These are phyloP conservation scores for Myotis yumanensis DNA, from an alignment of 2,113 vertebrate species.

Conservation along the genomic window DNA sequence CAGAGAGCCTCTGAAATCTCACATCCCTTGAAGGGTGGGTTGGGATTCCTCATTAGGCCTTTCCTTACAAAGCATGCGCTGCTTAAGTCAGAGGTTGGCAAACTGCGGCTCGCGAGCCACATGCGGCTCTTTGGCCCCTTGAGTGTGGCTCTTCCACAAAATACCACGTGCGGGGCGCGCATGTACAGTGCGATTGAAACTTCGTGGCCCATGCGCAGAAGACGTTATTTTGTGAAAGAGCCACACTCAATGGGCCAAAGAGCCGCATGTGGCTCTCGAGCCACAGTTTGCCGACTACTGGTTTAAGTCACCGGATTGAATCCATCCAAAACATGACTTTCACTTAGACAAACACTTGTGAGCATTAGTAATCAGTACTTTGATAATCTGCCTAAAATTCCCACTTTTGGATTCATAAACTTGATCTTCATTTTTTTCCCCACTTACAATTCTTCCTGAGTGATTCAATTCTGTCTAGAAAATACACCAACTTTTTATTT, in stretches of 20 bases:
- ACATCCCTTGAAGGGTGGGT: neutral
- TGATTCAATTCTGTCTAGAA: constrained; percentile 14
- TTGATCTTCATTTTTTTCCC: neutral
- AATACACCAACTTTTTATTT: constrained; percentile 10
- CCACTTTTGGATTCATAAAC: neutral
- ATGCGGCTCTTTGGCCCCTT: no score
- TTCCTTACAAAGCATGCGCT: neutral
- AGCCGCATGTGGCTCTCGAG: no score
- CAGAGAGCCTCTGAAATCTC: neutral
- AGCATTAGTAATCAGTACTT: neutral
- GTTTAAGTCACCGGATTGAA: neutral
- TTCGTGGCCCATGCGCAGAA: no score
- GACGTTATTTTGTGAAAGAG: no score
- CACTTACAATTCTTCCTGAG: neutral
- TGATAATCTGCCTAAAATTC: neutral
- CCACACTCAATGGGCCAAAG: no score
- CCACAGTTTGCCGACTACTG: no score
- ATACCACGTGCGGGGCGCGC: no score
- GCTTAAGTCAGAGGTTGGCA: no score
- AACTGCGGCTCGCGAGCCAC: no score
- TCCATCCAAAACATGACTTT: neutral
- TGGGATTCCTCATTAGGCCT: neutral
- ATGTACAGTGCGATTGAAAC: no score
- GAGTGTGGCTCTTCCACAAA: no score
- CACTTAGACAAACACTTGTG: constrained; percentile 2